phyloP scores from a whole-genome alignment of 2,797 vertebrate species.

The Aplochiton taeniatus region DNA sequence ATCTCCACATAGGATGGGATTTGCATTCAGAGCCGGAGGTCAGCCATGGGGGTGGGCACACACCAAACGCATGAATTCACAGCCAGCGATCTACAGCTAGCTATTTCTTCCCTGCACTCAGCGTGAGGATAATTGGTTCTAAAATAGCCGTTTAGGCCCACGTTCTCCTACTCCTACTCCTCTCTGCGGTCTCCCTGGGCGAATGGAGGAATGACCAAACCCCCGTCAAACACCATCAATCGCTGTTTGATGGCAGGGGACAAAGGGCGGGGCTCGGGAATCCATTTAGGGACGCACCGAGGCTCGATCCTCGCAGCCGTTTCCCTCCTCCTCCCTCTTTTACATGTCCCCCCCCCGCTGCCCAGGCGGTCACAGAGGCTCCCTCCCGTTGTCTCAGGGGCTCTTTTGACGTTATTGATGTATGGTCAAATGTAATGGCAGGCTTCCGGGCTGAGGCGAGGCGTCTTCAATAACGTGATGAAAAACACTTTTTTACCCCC shows the following conservation, averaged over 20 bases:
- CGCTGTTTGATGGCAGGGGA: slow-evolving; percentile 39
- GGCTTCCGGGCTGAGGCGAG: slow-evolving; percentile 27
- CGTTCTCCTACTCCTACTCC: slow-evolving; percentile 11
- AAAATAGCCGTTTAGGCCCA: slow-evolving; percentile 60
- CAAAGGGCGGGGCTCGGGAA: slow-evolving; percentile 22
- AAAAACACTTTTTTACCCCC: slow-evolving; percentile 9
- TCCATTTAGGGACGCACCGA: slow-evolving; percentile 33
- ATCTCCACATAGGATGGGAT: too few relatives aligned
- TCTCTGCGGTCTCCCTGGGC: slow-evolving; percentile 29
- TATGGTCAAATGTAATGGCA: slow-evolving; percentile 34
- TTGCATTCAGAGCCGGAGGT: slow-evolving; percentile 17
- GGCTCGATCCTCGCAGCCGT: slow-evolving; percentile 10
- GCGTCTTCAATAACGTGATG: slow-evolving; percentile 39
- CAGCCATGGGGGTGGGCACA: slow-evolving; percentile 54
- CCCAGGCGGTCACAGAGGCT: background rate
- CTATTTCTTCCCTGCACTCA: slow-evolving; percentile 46
- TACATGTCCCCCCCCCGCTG: background rate
- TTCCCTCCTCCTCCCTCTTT: background rate
- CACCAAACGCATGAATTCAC: slow-evolving; percentile 59
- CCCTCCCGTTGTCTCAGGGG: background rate
- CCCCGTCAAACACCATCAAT: slow-evolving; percentile 53
- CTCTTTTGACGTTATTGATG: slow-evolving; percentile 22
- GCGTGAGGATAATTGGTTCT: slow-evolving; percentile 65
- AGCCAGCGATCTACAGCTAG: slow-evolving; percentile 39
- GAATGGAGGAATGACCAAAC: slow-evolving; percentile 53